Percentiles rank a stretch among this genome's conserved stretches.
Conservation (phyloP, 2,888 invertebrate genomes). For the Euclidia mi region DNA sequence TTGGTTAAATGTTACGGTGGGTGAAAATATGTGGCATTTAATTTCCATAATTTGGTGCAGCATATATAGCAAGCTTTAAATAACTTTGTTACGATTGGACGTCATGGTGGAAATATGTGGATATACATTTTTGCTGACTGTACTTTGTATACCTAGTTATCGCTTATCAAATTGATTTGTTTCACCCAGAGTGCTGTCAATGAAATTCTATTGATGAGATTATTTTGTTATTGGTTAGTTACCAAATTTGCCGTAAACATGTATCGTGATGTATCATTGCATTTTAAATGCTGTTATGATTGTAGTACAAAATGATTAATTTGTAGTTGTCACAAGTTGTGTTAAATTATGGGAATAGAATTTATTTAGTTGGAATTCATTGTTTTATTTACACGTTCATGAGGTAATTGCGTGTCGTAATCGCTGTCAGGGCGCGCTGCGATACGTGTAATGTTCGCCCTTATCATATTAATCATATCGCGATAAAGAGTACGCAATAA, state of each 20-base stretch:
- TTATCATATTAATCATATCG: slow-evolving; percentile 76
- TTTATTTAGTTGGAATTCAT: slow-evolving; percentile 71
- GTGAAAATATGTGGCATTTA: not conserved
- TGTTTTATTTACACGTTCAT: slow-evolving; percentile 70
- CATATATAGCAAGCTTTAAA: not conserved
- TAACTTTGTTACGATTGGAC: slow-evolving; percentile 4
- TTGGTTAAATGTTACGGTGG: not conserved
- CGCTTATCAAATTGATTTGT: slow-evolving; percentile 23
- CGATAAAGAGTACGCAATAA: slow-evolving; percentile 68
- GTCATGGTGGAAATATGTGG: slow-evolving; percentile 4
- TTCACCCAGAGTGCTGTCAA: slow-evolving; percentile 20
- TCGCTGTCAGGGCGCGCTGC: slow-evolving; percentile 48
- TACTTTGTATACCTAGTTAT: slow-evolving; percentile 8
- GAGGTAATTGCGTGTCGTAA: slow-evolving; percentile 54
- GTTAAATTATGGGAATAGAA: slow-evolving; percentile 75
- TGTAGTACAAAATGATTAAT: slow-evolving; percentile 76
- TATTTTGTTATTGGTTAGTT: slow-evolving; percentile 38
- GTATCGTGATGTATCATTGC: slow-evolving; percentile 51
- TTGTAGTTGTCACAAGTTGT: slow-evolving; percentile 72
- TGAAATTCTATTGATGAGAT: slow-evolving; percentile 30
- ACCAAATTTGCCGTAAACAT: slow-evolving; percentile 37
- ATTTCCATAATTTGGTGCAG: not conserved
- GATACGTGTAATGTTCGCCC: slow-evolving; percentile 55
- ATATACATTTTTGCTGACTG: not conserved
- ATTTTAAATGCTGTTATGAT: slow-evolving; percentile 62